These are phyloP conservation scores for Tamias sibiricus DNA, from an alignment of 2,113 vertebrate genomes.

Conservation along the genomic window DNA sequence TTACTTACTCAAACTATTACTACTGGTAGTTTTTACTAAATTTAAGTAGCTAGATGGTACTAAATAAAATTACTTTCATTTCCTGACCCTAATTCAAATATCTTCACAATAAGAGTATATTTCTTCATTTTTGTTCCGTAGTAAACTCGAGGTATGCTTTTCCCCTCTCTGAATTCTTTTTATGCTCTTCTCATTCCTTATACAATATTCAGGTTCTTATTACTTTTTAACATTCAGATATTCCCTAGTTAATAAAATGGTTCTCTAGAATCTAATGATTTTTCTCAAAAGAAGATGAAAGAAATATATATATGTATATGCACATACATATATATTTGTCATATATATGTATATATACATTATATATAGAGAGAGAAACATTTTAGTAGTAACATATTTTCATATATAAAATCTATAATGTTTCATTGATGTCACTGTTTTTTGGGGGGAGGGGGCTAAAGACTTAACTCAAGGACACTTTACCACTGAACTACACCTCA, in stretches of 20 bases:
- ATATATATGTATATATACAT: too few species aligned
- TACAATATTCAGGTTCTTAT: not conserved
- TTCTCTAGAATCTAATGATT: not conserved
- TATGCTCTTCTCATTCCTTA: not conserved
- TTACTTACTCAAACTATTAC: not conserved
- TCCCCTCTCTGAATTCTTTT: not conserved
- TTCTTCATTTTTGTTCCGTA: not conserved
- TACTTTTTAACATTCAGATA: not conserved
- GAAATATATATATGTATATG: not conserved
- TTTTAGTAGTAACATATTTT: not conserved
- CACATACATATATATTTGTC: not conserved
- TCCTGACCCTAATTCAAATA: not conserved
- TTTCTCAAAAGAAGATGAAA: not conserved
- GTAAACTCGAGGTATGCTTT: too few species aligned
- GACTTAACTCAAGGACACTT: too few species aligned
- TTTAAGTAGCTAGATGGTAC: not conserved
- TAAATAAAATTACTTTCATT: not conserved
- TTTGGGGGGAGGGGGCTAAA: not conserved
- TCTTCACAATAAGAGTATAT: not conserved
- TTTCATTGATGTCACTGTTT: not conserved
- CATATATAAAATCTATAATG: not conserved
- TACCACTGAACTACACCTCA: too few species aligned
- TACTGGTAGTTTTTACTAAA: not conserved
- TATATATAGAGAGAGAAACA: not conserved
- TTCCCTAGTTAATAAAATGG: not conserved